phyloP scores from a whole-genome alignment of 1,140 invertebrate genomes.

The Pseudobourletiella spinata region DNA sequence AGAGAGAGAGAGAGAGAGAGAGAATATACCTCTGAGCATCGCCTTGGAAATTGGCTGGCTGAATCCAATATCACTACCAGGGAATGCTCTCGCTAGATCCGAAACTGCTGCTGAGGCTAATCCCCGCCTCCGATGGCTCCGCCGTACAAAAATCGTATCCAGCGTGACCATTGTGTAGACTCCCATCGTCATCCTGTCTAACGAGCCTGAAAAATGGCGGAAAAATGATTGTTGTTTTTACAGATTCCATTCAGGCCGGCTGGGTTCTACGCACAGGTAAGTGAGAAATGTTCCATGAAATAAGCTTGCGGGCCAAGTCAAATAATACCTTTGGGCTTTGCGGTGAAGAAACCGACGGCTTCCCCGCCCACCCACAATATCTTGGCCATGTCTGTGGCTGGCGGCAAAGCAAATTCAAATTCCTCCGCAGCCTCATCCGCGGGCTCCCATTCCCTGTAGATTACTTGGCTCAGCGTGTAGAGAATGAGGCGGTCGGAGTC shows the following conservation, averaged over 20 bases:
- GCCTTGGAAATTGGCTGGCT: slow-evolving; percentile 39
- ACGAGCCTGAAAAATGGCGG: slow-evolving; percentile 30
- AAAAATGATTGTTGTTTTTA: slow-evolving; percentile 5
- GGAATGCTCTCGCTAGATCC: slow-evolving; percentile 32
- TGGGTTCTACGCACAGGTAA: too few relatives aligned
- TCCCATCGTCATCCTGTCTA: slow-evolving; percentile 34
- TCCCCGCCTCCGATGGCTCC: slow-evolving; percentile 36
- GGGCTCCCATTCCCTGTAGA: slow-evolving; percentile 32
- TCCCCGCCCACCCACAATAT: slow-evolving; percentile 35
- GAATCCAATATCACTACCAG: slow-evolving; percentile 38
- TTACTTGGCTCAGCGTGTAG: slow-evolving; percentile 36
- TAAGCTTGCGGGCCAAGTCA: too few relatives aligned
- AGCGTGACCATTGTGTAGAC: slow-evolving; percentile 38
- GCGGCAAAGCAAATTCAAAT: slow-evolving; percentile 33
- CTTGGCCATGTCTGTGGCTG: slow-evolving; percentile 33
- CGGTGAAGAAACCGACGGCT: slow-evolving; percentile 37
- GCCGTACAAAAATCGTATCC: slow-evolving; percentile 40
- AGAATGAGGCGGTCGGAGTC: slow-evolving; percentile 24
- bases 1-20: too few relatives aligned
- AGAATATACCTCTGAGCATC: slow-evolving; percentile 42
- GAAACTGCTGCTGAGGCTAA: slow-evolving; percentile 33
- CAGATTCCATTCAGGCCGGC: too few relatives aligned
- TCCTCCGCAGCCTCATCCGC: slow-evolving; percentile 24
- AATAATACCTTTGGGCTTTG: slow-evolving; percentile 36
- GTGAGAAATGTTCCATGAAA: too few relatives aligned